Evolutionary conservation across 2,113 vertebrate genomes (phyloP).

Genomic region (Syngnathus floridae): DNA sequence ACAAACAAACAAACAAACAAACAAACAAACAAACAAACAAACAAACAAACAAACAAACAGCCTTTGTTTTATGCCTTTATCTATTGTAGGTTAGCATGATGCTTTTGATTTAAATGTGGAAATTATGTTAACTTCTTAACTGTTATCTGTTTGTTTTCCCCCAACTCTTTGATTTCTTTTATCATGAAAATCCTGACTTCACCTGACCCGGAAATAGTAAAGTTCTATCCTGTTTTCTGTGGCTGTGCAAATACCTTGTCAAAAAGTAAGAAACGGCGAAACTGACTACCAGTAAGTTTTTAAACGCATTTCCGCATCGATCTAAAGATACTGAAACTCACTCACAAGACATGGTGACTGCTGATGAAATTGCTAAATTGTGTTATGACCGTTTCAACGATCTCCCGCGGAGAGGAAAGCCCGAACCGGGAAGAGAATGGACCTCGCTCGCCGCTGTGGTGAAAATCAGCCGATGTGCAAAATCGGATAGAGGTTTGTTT

Average conservation of each 20-base stretch:
- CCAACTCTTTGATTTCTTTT: not conserved
- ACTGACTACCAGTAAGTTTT: not conserved
- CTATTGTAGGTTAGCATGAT: too few species aligned
- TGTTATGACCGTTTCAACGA: slow-evolving; percentile 75
- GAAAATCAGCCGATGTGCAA: slow-evolving; percentile 28
- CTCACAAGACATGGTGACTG: slow-evolving; percentile 60
- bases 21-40: too few species aligned
- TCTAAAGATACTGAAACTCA: not conserved
- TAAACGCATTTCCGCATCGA: not conserved
- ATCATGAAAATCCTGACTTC: not conserved
- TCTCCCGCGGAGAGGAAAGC: slow-evolving; percentile 84
- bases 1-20: too few species aligned
- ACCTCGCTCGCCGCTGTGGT: slow-evolving; percentile 82
- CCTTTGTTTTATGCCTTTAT: too few species aligned
- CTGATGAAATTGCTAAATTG: slow-evolving; percentile 77
- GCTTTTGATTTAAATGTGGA: too few species aligned
- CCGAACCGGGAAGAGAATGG: slow-evolving; percentile 81
- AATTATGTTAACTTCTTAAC: not conserved
- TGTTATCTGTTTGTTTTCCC: not conserved
- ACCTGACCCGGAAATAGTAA: not conserved
- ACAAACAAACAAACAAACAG: too few species aligned
- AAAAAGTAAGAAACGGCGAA: not conserved
- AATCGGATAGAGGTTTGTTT: slow-evolving; percentile 31
- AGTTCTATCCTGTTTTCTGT: not conserved
- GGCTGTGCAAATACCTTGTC: not conserved